Conservation (phyloP, 2,113 vertebrate species). For the Neolamprologus devosi region DNA sequence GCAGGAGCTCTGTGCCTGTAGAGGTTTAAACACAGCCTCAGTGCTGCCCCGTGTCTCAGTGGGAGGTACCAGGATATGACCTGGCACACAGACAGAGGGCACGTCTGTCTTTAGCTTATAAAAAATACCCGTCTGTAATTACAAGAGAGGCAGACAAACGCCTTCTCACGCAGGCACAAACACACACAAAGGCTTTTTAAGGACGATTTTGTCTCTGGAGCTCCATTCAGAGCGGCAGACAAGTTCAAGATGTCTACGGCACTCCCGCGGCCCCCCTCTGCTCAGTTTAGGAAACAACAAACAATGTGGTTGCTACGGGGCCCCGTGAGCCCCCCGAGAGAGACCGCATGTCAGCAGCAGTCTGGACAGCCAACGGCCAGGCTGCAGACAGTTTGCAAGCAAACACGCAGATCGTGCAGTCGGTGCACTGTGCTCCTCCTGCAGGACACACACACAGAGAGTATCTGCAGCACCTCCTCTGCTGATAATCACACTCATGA, state of each 20-base stretch:
- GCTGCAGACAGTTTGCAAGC: conserved; percentile 8
- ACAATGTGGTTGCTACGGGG: conserved; percentile 64
- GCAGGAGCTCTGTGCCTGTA: not conserved
- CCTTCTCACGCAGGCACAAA: conserved; percentile 13
- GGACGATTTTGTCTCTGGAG: conserved; percentile 6
- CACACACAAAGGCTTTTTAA: not conserved
- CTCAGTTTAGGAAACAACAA: conserved; percentile 49
- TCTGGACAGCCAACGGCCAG: not conserved
- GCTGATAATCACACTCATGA: not conserved
- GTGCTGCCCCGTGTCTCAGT: not conserved
- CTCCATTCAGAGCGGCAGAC: conserved; percentile 31
- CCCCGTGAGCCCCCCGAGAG: conserved; percentile 1
- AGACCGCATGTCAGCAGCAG: conserved; percentile 1
- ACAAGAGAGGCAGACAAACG: conserved; percentile 5
- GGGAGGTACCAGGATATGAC: not conserved
- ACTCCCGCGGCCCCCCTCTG: not conserved
- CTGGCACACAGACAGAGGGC: not conserved
- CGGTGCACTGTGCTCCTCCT: not conserved
- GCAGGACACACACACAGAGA: not conserved
- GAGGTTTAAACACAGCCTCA: not conserved
- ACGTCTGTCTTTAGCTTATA: not conserved
- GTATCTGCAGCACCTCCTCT: not conserved
- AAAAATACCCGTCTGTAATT: conserved; percentile 18
- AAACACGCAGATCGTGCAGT: not conserved
- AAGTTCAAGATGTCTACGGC: conserved; percentile 34